Conservation (phyloP, 1,140 invertebrate genomes). For the Hirudo medicinalis region DNA sequence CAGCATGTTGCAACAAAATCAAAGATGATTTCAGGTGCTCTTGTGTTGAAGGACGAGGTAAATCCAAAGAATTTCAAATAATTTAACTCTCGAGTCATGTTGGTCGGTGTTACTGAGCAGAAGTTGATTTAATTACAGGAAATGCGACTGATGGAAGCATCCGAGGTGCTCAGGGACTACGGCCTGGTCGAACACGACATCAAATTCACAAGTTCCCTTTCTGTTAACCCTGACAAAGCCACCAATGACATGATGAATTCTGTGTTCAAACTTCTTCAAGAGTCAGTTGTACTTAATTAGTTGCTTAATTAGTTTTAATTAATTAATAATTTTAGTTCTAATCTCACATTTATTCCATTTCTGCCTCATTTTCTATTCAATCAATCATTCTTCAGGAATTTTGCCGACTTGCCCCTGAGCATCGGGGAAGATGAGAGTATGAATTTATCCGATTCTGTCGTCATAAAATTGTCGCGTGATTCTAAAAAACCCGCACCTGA, state of each 20-base stretch:
- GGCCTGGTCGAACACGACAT: constrained; percentile 63
- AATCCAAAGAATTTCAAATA: not conserved
- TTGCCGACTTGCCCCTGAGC: constrained; percentile 18
- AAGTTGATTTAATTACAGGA: constrained; percentile 48
- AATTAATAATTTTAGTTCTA: no score
- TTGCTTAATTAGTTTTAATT: no score
- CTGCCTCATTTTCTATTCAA: not conserved
- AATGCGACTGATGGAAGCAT: constrained; percentile 68
- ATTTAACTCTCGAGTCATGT: not conserved
- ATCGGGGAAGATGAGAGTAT: constrained; percentile 6
- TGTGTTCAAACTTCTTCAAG: constrained; percentile 53
- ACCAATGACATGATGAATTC: constrained; percentile 62
- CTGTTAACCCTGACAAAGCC: constrained; percentile 64
- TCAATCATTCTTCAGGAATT: constrained; percentile 15
- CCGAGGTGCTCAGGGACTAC: constrained; percentile 77
- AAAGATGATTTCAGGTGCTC: not conserved
- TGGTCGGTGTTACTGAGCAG: not conserved
- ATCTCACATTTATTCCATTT: no score
- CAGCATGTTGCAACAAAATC: no score
- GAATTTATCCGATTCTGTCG: not conserved
- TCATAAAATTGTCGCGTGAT: not conserved
- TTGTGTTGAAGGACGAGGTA: not conserved
- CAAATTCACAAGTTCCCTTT: constrained; percentile 75
- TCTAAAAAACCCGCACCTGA: not conserved
- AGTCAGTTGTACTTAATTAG: not conserved